Base-by-base conservation (phyloP, 2,797 vertebrate genomes). In the Scomberomorus guttatus region DNA sequence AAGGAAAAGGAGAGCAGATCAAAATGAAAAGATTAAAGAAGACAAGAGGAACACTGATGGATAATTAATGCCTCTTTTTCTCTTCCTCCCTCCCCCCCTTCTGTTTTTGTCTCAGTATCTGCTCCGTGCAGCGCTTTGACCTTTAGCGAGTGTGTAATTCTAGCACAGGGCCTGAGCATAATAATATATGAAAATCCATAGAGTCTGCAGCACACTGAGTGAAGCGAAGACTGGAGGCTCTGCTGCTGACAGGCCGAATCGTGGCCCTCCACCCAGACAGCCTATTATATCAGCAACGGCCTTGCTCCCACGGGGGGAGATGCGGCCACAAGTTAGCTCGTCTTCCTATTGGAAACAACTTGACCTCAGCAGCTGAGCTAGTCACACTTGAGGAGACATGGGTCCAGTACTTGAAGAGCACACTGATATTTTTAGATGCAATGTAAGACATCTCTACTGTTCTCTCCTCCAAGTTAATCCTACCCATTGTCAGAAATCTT, bases 111-210 rank as follows among this genome's bases (percentile, higher is more conserved):
- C 67, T 79, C 64, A 58, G 71, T 87, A 67, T 90, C 84, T 86
- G 73, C 86, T 77, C 62, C 22, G 15, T 80, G 75, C 78, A 71
- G 77, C 3, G 9, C 71, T 27, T 8, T 91, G 91, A 92, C 89
- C 92, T 93, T 92, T 85, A 81, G 39, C 13, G 6, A 75, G 75
- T 52, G 66, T 85, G 91, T 89, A 90, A 91, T 88, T 91, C 81
- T 78, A 92, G 83, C 73, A 22, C 29, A 4, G 34, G 34, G 42
- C 64, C 65, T 69, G 65, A 73, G 79, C 75, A 85, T 68, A 79
- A 88, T 66, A 84, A 83, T 84, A 75, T 88, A 89, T 83, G 82
- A 92, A 90, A 92, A 91, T 93, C 90, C 83, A 90, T 92, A 87
- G 61, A n/a, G 84, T 79, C 79, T 85, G 75, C 81, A 67, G 69